Evolutionary conservation across 2,797 vertebrate species (phyloP).

Genomic region (Hozukius guyotensis): DNA sequence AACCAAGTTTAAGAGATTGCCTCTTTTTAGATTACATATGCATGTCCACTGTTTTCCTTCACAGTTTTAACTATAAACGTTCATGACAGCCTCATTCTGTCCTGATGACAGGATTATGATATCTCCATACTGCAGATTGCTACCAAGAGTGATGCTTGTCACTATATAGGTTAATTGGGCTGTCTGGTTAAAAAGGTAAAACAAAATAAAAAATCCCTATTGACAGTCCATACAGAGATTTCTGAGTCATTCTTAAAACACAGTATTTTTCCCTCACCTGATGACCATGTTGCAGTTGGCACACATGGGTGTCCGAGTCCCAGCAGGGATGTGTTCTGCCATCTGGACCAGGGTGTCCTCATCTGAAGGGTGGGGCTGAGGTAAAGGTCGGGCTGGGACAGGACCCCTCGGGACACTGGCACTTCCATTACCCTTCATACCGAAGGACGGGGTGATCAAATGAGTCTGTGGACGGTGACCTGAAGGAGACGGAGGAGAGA

Average conservation of each 20-base stretch:
- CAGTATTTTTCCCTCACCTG: constrained; percentile 79
- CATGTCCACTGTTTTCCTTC: background rate
- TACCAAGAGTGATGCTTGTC: background rate
- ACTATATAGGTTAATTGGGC: background rate
- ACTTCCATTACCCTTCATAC: constrained; percentile 81
- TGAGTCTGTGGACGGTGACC: constrained; percentile 48
- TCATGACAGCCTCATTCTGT: background rate
- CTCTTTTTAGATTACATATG: background rate
- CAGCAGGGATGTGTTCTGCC: constrained; percentile 95
- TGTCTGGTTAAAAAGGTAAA: background rate
- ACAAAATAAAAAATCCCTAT: background rate
- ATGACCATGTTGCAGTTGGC: constrained; percentile 93
- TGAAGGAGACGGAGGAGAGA: constrained; percentile 17
- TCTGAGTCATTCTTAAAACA: background rate
- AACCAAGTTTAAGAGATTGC: background rate
- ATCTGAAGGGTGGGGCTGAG: constrained; percentile 84
- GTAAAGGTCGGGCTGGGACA: constrained; percentile 58
- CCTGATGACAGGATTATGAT: background rate
- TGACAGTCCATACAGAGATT: background rate
- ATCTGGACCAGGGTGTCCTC: constrained; percentile 92
- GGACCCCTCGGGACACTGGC: constrained; percentile 42
- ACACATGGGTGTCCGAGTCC: constrained; percentile 95
- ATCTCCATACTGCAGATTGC: background rate
- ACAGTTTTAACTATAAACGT: background rate
- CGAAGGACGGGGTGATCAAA: constrained; percentile 79